Evolutionary conservation across 2,113 vertebrate genomes (phyloP).

Genomic region (Morphnarchus princeps): DNA sequence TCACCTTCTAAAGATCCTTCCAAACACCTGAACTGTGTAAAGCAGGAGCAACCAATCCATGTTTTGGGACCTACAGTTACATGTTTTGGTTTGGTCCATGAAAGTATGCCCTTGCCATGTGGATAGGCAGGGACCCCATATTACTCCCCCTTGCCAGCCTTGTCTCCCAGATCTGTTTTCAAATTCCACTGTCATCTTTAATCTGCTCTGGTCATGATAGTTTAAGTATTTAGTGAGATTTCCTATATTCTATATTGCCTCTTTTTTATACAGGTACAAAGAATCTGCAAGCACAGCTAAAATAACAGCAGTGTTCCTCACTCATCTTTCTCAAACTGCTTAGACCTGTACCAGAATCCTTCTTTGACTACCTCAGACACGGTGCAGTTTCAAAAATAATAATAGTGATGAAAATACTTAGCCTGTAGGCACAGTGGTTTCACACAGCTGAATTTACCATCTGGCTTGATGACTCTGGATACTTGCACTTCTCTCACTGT

Average conservation of each 20-base stretch:
- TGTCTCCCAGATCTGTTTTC: neutral
- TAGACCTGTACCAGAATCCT: neutral
- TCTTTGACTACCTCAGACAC: neutral
- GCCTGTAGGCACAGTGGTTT: neutral
- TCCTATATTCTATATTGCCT: neutral
- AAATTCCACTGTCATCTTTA: neutral
- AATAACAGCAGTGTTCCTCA: neutral
- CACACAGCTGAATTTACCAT: neutral
- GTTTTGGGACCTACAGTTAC: neutral
- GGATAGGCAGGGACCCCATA: neutral
- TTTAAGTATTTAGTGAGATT: neutral
- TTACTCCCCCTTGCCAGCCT: neutral
- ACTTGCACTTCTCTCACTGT: neutral
- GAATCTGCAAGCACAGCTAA: neutral
- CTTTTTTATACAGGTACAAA: neutral
- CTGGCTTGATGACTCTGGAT: neutral
- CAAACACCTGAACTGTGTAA: neutral
- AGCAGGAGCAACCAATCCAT: neutral
- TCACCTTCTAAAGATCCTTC: neutral
- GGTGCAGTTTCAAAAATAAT: neutral
- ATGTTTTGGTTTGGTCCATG: neutral
- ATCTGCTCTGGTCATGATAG: neutral
- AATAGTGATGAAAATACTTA: neutral
- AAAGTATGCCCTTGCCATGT: neutral
- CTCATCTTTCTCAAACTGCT: neutral